A percentile compares a stretch with the other conserved stretches of the same genome.
Conservation (phyloP, 2,797 vertebrate genomes). For the Tolypeutes matacus region DNA sequence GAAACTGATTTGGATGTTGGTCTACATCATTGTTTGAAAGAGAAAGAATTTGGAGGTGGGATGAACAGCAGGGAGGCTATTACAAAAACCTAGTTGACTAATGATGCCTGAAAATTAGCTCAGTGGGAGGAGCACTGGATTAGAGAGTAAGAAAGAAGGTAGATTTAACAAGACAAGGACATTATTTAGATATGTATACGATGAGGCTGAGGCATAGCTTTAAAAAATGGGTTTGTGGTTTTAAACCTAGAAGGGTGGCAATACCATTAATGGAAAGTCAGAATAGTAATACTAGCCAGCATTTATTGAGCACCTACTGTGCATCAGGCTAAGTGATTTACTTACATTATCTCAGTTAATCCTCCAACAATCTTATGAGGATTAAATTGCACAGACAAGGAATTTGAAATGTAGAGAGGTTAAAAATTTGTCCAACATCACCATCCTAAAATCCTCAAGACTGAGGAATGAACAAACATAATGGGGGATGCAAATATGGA, state of each 20-base stretch:
- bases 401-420: not conserved
- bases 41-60: constrained; percentile 16
- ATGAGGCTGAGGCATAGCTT: not conserved
- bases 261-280: not conserved
- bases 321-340: not conserved
- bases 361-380: not conserved
- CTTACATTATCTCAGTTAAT: not conserved
- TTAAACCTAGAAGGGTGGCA: not conserved
- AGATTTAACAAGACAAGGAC: not conserved
- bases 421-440: not conserved
- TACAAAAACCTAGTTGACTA: constrained; percentile 25
- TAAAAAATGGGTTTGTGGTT: constrained; percentile 17
- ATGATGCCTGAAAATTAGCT: not conserved
- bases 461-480: no score
- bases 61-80: not conserved
- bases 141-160: constrained; percentile 9
- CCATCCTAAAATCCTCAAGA: no score
- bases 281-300: not conserved
- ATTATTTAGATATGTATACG: not conserved
- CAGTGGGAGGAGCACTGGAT: not conserved
- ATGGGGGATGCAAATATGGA: no score
- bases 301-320: not conserved
- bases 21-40: constrained; percentile 29
- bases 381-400: constrained; percentile 22
- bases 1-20: not conserved